phyloP scores from a whole-genome alignment of 2,888 invertebrate species.

The Drosophila kokeensis region DNA sequence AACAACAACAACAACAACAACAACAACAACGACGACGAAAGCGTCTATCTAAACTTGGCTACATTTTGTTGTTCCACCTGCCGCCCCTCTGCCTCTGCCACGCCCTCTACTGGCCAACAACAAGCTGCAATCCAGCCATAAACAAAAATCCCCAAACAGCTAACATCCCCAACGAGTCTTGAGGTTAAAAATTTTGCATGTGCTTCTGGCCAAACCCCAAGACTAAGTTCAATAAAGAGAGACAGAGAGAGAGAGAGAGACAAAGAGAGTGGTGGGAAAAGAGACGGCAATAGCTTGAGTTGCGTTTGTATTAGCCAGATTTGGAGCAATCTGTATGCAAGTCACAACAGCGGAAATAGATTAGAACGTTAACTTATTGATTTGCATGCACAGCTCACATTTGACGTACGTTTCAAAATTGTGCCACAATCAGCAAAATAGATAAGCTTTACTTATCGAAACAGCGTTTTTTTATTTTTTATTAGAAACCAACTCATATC shows the following conservation, averaged over 20 bases:
- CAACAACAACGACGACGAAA: constrained; percentile 24
- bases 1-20: constrained; percentile 21
- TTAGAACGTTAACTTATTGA: constrained; percentile 65
- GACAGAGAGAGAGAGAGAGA: neutral
- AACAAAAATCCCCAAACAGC: constrained; percentile 22
- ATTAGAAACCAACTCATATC: neutral
- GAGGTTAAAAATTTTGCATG: constrained; percentile 40
- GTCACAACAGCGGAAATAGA: constrained; percentile 56
- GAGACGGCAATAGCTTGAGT: neutral
- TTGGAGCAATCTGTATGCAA: constrained; percentile 59
- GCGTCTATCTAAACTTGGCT: constrained; percentile 31
- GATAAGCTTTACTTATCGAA: neutral
- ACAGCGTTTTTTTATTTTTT: neutral
- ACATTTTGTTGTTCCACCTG: constrained; percentile 8
- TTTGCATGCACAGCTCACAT: constrained; percentile 48
- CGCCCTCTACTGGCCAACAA: neutral
- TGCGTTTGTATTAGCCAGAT: constrained; percentile 42
- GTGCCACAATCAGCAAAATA: constrained; percentile 6
- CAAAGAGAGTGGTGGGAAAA: neutral
- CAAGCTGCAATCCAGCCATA: constrained; percentile 46
- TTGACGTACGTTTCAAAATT: constrained; percentile 25
- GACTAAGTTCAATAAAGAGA: constrained; percentile 16
- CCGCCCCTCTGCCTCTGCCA: neutral
- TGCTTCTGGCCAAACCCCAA: constrained; percentile 6
- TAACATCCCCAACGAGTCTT: constrained; percentile 35